Percentiles rank a stretch among this genome's conserved stretches.
Evolutionary conservation across 2,888 invertebrate species (phyloP).

Genomic region (Erebia aethiops): DNA sequence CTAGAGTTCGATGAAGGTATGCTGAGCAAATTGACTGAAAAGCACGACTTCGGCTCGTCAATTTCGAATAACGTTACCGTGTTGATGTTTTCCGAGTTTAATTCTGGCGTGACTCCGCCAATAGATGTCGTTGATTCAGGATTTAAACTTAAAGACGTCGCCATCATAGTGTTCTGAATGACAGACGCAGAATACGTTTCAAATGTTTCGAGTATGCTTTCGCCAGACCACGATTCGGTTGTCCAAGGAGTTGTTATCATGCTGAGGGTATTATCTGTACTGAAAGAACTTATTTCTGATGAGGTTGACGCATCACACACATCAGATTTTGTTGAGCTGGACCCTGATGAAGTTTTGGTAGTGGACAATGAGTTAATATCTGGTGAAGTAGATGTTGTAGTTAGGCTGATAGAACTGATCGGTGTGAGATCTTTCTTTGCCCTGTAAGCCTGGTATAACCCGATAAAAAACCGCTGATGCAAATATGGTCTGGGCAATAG

Average conservation of each 20-base stretch:
- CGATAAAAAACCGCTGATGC: background rate
- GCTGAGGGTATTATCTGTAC: constrained; percentile 51
- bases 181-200: background rate
- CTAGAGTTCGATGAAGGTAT: background rate
- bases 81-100: constrained; percentile 33
- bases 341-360: constrained; percentile 10
- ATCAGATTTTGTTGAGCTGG: background rate
- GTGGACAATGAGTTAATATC: constrained; percentile 14
- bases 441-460: background rate
- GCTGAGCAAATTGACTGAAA: constrained; percentile 9
- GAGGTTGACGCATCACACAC: constrained; percentile 14
- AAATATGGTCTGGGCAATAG: background rate
- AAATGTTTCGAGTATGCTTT: background rate
- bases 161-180: background rate
- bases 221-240: constrained; percentile 49
- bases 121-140: constrained; percentile 48
- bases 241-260: constrained; percentile 63
- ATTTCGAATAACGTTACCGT: constrained; percentile 32
- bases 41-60: constrained; percentile 1
- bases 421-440: background rate
- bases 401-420: background rate
- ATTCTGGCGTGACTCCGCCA: constrained; percentile 29
- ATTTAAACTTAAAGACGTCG: constrained; percentile 29
- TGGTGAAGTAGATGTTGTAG: constrained; percentile 31
- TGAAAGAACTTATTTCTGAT: constrained; percentile 17